phyloP scores from a whole-genome alignment of 2,797 vertebrate species.

The Masticophis lateralis region DNA sequence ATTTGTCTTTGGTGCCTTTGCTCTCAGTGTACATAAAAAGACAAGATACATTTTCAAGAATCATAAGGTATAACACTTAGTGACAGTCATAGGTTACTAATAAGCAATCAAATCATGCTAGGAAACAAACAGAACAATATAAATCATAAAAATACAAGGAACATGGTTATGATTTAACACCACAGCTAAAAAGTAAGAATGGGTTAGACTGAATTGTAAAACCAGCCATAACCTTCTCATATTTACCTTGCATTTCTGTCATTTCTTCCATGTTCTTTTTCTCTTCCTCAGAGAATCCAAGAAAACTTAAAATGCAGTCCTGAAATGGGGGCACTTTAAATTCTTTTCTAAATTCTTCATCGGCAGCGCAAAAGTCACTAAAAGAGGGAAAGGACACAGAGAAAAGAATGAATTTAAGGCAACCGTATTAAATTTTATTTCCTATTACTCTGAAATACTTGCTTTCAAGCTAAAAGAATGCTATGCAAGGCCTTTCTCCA shows the following conservation, averaged over 20 bases:
- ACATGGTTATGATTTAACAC: neutral
- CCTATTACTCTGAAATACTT: neutral
- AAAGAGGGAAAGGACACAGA: conserved; percentile 1
- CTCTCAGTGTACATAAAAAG: too few relatives aligned
- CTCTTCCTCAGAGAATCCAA: conserved; percentile 94
- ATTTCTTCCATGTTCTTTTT: conserved; percentile 95
- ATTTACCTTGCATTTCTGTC: conserved; percentile 90
- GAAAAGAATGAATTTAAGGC: neutral
- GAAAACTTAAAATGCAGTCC: conserved; percentile 91
- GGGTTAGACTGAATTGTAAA: neutral
- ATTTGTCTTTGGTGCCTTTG: too few relatives aligned
- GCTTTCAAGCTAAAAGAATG: neutral
- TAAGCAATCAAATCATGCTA: too few relatives aligned
- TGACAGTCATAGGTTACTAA: too few relatives aligned
- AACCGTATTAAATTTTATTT: neutral
- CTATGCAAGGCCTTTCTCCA: neutral
- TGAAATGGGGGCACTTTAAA: conserved; percentile 97
- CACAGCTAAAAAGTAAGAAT: neutral
- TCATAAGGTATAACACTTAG: too few relatives aligned
- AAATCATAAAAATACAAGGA: too few relatives aligned
- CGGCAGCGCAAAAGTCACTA: conserved; percentile 84
- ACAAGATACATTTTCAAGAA: too few relatives aligned
- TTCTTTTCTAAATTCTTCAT: conserved; percentile 85
- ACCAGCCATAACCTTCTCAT: neutral
- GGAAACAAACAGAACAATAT: too few relatives aligned